Evolutionary conservation across 1,140 invertebrate genomes (phyloP).

Genomic region (Euglossa dilemma): DNA sequence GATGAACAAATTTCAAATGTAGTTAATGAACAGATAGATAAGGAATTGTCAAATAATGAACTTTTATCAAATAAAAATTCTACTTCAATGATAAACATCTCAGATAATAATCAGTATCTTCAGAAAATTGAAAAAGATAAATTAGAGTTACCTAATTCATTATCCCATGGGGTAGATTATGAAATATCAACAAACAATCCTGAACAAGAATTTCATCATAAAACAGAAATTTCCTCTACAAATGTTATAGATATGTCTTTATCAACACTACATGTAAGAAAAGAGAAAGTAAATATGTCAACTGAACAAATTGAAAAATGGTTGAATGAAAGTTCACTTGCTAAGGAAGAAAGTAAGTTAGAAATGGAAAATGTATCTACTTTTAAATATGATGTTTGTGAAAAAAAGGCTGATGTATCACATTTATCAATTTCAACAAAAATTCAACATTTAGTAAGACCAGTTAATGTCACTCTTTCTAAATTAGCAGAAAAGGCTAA

Average conservation of each 20-base stretch:
- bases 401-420: conserved; percentile 70
- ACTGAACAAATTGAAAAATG: conserved; percentile 89
- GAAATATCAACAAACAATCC: conserved; percentile 27
- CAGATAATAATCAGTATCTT: conserved; percentile 5
- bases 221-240: conserved; percentile 59
- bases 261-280: conserved; percentile 77
- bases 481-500: conserved; percentile 76
- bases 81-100: background rate
- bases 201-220: conserved; percentile 66
- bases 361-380: conserved; percentile 80
- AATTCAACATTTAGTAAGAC: conserved; percentile 80
- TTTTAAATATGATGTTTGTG: conserved; percentile 73
- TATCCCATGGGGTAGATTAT: conserved; percentile 19
- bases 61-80: background rate
- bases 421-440: conserved; percentile 80
- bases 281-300: conserved; percentile 88
- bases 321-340: conserved; percentile 85
- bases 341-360: conserved; percentile 83
- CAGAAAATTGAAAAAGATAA: conserved; percentile 33
- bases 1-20: conserved; percentile 25
- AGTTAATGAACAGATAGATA: conserved; percentile 5
- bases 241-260: conserved; percentile 76
- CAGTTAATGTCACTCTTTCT: conserved; percentile 80
- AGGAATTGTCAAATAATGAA: conserved; percentile 26
- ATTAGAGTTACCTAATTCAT: conserved; percentile 18